Percentiles rank a stretch among this genome's conserved stretches.
phyloP scores from a whole-genome alignment of 2,797 vertebrate genomes.

The Anas acuta region DNA sequence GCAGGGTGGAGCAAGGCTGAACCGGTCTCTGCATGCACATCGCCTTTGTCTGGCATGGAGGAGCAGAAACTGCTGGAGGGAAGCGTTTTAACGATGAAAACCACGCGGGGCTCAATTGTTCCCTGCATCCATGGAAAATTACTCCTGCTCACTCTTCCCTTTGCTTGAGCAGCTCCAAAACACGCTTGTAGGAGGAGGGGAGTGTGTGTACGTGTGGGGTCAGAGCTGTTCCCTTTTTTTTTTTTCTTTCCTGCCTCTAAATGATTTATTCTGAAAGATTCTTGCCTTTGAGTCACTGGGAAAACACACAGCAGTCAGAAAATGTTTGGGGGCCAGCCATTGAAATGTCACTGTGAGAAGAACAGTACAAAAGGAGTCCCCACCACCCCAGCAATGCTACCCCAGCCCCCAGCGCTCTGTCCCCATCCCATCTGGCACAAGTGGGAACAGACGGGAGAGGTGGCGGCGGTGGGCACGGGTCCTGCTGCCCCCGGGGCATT shows the following conservation, averaged over 20 bases:
- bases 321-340: background rate
- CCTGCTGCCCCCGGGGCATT: rapidly evolving
- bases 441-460: background rate
- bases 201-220: background rate
- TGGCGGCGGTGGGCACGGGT: background rate
- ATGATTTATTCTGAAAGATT: background rate
- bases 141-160: background rate
- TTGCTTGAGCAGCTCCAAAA: conserved; percentile 5
- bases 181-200: background rate
- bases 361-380: background rate
- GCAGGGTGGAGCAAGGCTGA: conserved; percentile 31
- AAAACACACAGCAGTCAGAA: background rate
- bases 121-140: conserved; percentile 53
- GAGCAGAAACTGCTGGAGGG: conserved; percentile 46
- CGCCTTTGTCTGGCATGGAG: conserved; percentile 35
- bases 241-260: background rate
- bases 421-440: background rate
- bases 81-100: background rate
- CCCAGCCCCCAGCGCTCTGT: background rate
- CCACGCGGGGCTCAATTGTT: conserved; percentile 37
- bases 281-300: background rate
- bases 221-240: background rate
- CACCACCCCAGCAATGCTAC: background rate
- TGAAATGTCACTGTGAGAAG: conserved; percentile 1
- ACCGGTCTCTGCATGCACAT: conserved; percentile 43